These are phyloP conservation scores for Chionoecetes opilio DNA, from an alignment of 1,140 invertebrate genomes.

Conservation along the genomic window DNA sequence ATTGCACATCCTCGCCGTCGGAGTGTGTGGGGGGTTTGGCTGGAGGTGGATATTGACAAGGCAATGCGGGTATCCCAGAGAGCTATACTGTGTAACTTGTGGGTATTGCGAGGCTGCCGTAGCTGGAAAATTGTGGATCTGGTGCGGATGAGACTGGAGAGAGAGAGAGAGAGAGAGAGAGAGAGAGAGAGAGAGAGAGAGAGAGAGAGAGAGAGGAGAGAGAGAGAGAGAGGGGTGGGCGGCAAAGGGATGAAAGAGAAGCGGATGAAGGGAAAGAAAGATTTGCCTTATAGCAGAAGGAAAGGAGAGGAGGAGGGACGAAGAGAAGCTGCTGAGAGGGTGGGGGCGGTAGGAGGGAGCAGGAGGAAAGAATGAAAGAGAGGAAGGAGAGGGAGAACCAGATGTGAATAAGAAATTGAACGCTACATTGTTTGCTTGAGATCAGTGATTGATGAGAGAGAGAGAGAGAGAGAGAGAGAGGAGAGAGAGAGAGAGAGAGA, in stretches of 20 bases:
- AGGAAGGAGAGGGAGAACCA: neutral
- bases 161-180: conserved; percentile 40
- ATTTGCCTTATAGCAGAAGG: too few relatives aligned
- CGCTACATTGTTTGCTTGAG: neutral
- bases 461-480: too few relatives aligned
- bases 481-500: too few relatives aligned
- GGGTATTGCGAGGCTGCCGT: neutral
- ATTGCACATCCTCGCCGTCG: neutral
- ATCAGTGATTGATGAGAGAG: too few relatives aligned
- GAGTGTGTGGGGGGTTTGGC: neutral
- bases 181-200: conserved; percentile 35
- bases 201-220: conserved; percentile 42
- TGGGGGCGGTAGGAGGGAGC: too few relatives aligned
- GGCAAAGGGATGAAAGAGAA: neutral
- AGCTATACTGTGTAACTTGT: neutral
- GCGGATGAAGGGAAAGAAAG: conserved; percentile 31
- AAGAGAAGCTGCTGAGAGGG: neutral
- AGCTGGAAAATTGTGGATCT: too few relatives aligned
- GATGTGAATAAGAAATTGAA: neutral
- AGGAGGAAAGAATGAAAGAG: conserved; percentile 15
- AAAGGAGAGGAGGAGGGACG: conserved; percentile 6
- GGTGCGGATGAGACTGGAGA: neutral
- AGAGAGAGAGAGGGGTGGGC: conserved; percentile 21
- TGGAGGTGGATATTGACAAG: neutral
- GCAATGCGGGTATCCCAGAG: neutral